phyloP scores from a whole-genome alignment of 2,113 vertebrate species.

The Thinocorus orbignyianus region DNA sequence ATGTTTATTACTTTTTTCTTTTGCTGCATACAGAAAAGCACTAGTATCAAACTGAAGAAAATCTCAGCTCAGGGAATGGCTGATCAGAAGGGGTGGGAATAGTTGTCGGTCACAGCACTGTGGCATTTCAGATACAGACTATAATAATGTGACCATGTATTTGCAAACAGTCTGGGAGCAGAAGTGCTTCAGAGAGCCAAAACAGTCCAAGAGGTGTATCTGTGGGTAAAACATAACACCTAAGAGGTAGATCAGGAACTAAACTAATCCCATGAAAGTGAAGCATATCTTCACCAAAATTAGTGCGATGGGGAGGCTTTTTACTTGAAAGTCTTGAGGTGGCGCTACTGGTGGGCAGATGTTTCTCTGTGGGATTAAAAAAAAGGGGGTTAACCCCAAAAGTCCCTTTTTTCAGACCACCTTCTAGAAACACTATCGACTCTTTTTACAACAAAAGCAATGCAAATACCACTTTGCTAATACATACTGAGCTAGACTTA shows the following conservation, averaged over 20 bases:
- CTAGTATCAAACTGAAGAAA: neutral
- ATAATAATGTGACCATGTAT: neutral
- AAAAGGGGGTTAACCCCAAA: too few relatives aligned
- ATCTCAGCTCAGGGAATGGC: neutral
- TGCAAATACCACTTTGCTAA: neutral
- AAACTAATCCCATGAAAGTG: neutral
- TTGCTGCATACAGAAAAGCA: neutral
- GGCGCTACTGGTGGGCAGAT: neutral
- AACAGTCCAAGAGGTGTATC: neutral
- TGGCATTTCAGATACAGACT: neutral
- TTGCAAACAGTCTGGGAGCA: neutral
- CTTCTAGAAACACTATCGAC: neutral
- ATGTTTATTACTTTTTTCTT: neutral
- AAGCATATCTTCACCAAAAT: neutral
- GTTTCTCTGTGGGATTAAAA: neutral
- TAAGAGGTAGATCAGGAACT: neutral
- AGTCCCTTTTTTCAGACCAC: neutral
- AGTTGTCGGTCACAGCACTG: rapidly evolving
- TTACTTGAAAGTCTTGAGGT: neutral
- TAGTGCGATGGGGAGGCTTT: neutral
- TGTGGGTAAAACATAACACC: neutral
- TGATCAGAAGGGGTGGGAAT: neutral
- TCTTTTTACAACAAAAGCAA: constrained; percentile 3
- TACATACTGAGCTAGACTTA: neutral
- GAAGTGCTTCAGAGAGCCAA: neutral